Base-by-base conservation (phyloP, 2,888 invertebrate species). In the Melanchra persicariae region DNA sequence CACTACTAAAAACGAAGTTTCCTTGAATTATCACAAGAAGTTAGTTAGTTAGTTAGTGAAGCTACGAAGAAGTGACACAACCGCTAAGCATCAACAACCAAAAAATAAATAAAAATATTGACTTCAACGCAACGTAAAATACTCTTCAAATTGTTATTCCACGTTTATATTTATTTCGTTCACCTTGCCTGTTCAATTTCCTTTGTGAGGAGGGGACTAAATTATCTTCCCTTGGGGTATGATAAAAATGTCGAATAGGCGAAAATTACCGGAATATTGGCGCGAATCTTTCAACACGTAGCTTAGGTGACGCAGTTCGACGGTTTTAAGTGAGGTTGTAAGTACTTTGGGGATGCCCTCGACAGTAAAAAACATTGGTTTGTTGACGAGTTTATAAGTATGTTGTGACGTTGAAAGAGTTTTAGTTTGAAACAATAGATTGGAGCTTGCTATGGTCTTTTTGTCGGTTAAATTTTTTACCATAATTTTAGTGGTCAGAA, bases 221-320 rank as follows among this genome's bases (percentile, higher is more conserved):
- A 88, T 87, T 84, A 84, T 82, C 81, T 83, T 77, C 85, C 87
- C 83, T 76, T 24, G 83, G 79, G 84, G 76, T 71, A 76, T 66
- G 81, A 77, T 72, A 77, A 83, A 88, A 87, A 87, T 75, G 80
- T 82, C 74, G 78, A 86, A 85, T 80, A 79, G 69, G 78, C 73
- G 83, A 77, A 83, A 81, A 84, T 79, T 78, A 79, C 67, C 76
- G 71, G 74, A 85, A 88, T 87, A 87, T 88, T 83, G 82, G 68
- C 51, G 77, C 60, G 71, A 80, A 86, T 84, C 71, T 81, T 74
- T 70, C 70, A 63, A 55, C 71, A 57, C 60, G 70, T 63, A 55
- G 60, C 60, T 69, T 63, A 55, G 60, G 69, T 62, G 59, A 37
- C 34, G 22, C 40, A 51, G 51, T 62, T 58, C 34, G 12, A 12